Percentiles rank a stretch among this genome's conserved stretches.
These are phyloP conservation scores for Euthynnus affinis DNA, from an alignment of 2,797 vertebrate genomes.

Conservation along the genomic window DNA sequence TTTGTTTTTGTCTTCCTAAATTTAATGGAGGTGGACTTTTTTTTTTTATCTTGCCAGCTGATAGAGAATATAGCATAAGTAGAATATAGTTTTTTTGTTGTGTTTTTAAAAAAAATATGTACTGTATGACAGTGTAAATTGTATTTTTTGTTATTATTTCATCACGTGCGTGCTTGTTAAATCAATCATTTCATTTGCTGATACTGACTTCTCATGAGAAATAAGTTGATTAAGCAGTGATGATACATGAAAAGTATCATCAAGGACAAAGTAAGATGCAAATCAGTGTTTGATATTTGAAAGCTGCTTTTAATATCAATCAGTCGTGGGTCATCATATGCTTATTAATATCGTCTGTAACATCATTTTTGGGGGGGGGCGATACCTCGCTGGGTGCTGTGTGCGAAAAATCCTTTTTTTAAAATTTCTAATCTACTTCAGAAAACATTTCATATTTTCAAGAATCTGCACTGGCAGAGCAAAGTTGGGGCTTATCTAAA, in stretches of 20 bases:
- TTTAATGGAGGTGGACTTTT: neutral
- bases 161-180: neutral
- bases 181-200: neutral
- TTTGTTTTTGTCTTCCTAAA: neutral
- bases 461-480: neutral
- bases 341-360: neutral
- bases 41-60: conserved; percentile 5
- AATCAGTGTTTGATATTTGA: neutral
- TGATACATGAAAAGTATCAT: neutral
- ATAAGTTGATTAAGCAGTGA: neutral
- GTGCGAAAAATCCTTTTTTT: too few species aligned
- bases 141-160: neutral
- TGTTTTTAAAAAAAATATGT: too few species aligned
- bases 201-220: neutral
- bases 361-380: neutral
- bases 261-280: neutral
- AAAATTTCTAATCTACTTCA: neutral
- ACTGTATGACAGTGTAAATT: neutral
- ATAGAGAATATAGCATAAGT: neutral
- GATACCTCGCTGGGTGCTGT: neutral
- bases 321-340: neutral
- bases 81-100: neutral
- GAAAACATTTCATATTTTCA: conserved; percentile 20
- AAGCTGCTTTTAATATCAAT: neutral
- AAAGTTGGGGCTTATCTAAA: conserved; percentile 63